Percentiles rank a stretch among this genome's conserved stretches.
Evolutionary conservation across 2,888 invertebrate species (phyloP).

Genomic region (Leptinotarsa juncta): DNA sequence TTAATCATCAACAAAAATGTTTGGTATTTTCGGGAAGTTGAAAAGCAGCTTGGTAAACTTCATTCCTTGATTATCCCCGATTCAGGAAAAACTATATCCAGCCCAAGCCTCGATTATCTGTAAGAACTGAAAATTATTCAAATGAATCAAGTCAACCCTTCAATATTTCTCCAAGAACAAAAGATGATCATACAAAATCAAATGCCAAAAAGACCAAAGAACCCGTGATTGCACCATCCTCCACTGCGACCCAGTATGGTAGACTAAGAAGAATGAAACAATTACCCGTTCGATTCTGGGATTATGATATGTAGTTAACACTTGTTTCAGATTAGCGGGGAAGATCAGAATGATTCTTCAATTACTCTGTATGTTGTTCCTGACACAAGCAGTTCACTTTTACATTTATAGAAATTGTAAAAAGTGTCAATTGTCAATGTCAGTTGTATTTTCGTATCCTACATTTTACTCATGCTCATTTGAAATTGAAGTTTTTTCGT

Average conservation of each 20-base stretch:
- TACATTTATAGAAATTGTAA: no score
- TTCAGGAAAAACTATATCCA: neutral
- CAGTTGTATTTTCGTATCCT: no score
- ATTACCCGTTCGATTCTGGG: neutral
- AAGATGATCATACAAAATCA: neutral
- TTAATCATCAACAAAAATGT: neutral
- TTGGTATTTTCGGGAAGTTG: slow-evolving; percentile 1
- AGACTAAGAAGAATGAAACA: neutral
- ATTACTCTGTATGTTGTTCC: neutral
- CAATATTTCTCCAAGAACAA: neutral
- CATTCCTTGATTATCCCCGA: neutral
- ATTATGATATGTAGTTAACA: neutral
- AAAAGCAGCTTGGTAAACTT: slow-evolving; percentile 1
- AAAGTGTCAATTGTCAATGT: no score
- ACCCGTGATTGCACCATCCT: neutral
- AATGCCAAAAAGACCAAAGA: neutral
- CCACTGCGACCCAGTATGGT: neutral
- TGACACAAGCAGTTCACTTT: no score
- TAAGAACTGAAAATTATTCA: no score
- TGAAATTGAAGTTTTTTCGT: no score
- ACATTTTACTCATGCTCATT: no score
- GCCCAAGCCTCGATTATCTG: no score
- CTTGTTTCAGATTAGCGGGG: neutral
- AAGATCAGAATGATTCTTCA: neutral
- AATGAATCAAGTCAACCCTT: neutral